Percentiles rank a stretch among this genome's conserved stretches.
These are phyloP conservation scores for Penaeus vannamei DNA, from an alignment of 1,140 invertebrate species.

Conservation along the genomic window DNA sequence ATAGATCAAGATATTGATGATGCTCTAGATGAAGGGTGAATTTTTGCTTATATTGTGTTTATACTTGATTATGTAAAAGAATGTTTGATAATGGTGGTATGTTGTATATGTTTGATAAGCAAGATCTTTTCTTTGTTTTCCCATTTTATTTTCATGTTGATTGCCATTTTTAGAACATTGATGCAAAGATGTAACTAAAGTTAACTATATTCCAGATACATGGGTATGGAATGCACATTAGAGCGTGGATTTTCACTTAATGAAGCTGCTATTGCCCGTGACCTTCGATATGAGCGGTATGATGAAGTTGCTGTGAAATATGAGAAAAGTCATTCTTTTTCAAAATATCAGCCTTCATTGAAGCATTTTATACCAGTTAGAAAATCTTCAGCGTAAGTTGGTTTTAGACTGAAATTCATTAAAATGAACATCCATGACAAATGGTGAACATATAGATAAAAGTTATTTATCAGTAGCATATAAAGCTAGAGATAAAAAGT, in stretches of 20 bases:
- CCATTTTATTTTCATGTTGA: background rate
- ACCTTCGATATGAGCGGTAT: constrained; percentile 60
- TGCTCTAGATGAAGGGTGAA: constrained; percentile 63
- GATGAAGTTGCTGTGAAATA: constrained; percentile 57
- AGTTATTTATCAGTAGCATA: background rate
- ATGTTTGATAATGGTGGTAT: background rate
- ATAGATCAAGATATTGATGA: constrained; percentile 44
- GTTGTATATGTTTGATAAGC: background rate
- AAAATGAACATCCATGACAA: background rate
- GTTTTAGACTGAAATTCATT: constrained; percentile 19
- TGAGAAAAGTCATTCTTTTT: constrained; percentile 23
- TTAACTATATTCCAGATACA: constrained; percentile 54
- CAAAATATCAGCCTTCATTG: constrained; percentile 61
- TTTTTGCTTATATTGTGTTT: background rate
- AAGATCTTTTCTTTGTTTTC: background rate
- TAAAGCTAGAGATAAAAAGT: background rate
- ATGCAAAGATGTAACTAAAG: background rate
- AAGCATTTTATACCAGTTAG: constrained; percentile 68
- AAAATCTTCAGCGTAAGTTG: constrained; percentile 66
- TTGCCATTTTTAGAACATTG: background rate
- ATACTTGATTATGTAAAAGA: background rate
- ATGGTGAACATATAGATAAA: background rate
- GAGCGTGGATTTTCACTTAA: constrained; percentile 67
- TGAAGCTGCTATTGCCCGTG: constrained; percentile 58
- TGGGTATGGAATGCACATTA: constrained; percentile 68